These are phyloP conservation scores for Eudasyphora cyanicolor DNA, from an alignment of 2,888 invertebrate species.

Conservation along the genomic window DNA sequence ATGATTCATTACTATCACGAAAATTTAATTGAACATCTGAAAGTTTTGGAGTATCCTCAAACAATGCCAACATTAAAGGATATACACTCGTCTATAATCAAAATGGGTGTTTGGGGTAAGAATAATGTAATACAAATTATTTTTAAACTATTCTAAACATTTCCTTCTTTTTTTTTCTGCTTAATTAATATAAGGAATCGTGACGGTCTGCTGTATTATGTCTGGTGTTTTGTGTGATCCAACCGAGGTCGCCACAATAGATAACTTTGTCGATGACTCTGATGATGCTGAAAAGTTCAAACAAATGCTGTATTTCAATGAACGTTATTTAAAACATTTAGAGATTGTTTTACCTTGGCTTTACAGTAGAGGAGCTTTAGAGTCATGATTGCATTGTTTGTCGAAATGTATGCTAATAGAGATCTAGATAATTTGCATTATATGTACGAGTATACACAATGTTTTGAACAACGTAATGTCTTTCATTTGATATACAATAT, in stretches of 20 bases:
- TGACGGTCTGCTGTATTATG: slow-evolving; percentile 63
- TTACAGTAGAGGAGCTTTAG: slow-evolving; percentile 69
- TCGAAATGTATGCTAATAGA: background rate
- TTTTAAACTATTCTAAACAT: background rate
- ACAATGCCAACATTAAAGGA: slow-evolving; percentile 70
- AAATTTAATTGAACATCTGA: slow-evolving; percentile 69
- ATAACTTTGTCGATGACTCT: slow-evolving; percentile 55
- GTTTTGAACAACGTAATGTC: slow-evolving; percentile 78
- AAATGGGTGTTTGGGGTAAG: slow-evolving; percentile 71
- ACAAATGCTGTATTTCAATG: slow-evolving; percentile 62
- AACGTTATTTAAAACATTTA: slow-evolving; percentile 68
- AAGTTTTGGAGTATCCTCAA: slow-evolving; percentile 69
- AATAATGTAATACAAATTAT: background rate
- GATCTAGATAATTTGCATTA: too few species aligned
- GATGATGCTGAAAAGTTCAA: slow-evolving; percentile 61
- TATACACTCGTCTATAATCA: slow-evolving; percentile 70
- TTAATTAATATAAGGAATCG: too few species aligned
- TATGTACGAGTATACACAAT: too few species aligned
- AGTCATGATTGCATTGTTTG: slow-evolving; percentile 36
- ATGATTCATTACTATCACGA: slow-evolving; percentile 69
- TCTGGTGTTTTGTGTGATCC: slow-evolving; percentile 69
- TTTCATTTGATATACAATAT: too few species aligned
- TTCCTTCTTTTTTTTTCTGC: background rate
- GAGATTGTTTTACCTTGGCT: slow-evolving; percentile 71
- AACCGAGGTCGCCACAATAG: slow-evolving; percentile 68